A percentile compares a stretch with the other conserved stretches of the same genome.
These are phyloP conservation scores for Cinclus mexicanus DNA, from an alignment of 2,113 vertebrate genomes.

Conservation along the genomic window DNA sequence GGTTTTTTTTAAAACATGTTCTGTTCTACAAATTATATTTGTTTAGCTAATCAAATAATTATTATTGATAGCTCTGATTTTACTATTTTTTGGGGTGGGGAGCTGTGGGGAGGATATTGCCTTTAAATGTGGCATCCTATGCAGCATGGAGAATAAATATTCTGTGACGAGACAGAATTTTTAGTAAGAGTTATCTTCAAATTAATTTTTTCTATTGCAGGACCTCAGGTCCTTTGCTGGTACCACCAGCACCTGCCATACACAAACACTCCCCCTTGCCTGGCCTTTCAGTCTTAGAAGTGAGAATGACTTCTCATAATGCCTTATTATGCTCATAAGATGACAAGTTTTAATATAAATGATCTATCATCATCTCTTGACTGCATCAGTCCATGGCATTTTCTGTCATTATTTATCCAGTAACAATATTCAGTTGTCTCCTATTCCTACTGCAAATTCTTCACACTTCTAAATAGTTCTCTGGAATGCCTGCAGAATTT, in stretches of 20 bases:
- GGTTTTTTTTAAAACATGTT: background rate
- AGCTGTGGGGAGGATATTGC: background rate
- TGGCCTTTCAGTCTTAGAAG: background rate
- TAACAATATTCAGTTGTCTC: background rate
- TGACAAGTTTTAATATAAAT: background rate
- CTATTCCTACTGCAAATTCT: background rate
- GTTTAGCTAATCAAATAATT: background rate
- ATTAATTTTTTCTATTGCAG: background rate
- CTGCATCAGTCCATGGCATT: background rate
- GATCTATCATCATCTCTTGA: background rate
- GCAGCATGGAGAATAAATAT: background rate
- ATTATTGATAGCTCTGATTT: background rate
- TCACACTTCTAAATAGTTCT: background rate
- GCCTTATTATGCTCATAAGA: background rate
- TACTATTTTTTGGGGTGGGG: rapidly evolving
- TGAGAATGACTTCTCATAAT: background rate
- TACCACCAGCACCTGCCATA: background rate
- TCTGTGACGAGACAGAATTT: background rate
- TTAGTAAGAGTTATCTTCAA: background rate
- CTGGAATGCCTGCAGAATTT: background rate
- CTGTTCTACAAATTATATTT: background rate
- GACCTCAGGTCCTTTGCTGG: background rate
- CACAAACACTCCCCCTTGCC: background rate
- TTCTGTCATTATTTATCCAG: background rate
- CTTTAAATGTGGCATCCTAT: background rate